These are phyloP conservation scores for Thereva unica DNA, from an alignment of 2,888 invertebrate species.

Conservation along the genomic window DNA sequence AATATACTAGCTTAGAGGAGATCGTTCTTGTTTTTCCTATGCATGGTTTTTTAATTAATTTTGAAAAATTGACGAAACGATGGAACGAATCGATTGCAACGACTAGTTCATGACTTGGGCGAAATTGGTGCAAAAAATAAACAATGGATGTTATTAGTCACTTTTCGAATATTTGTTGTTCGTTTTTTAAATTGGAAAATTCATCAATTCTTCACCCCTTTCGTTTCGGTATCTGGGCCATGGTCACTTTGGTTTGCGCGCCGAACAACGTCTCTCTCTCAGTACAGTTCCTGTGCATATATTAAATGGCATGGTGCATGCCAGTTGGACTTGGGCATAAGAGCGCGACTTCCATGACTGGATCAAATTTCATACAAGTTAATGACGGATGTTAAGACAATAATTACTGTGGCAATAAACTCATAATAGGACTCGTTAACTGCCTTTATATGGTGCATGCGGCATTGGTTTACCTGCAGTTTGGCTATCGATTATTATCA, in stretches of 20 bases:
- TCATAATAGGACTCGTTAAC: slow-evolving; percentile 14
- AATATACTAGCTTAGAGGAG: slow-evolving; percentile 10
- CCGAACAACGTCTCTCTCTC: too few relatives aligned
- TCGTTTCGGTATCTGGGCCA: too few relatives aligned
- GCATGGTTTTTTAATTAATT: slow-evolving; percentile 3
- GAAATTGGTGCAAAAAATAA: not conserved
- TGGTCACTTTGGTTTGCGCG: too few relatives aligned
- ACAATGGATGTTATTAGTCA: slow-evolving; percentile 10
- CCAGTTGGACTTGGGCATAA: not conserved
- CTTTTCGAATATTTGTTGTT: not conserved
- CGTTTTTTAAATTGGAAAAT: not conserved
- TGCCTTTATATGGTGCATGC: slow-evolving; percentile 6
- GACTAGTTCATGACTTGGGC: not conserved
- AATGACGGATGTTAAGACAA: slow-evolving; percentile 27
- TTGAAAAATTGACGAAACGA: not conserved
- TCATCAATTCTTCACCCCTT: too few relatives aligned
- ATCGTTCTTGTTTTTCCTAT: slow-evolving; percentile 13
- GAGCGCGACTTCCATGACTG: too few relatives aligned
- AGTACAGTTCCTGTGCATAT: not conserved
- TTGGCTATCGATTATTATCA: not conserved
- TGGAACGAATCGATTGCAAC: slow-evolving; percentile 8
- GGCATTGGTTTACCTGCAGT: not conserved
- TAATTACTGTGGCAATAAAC: slow-evolving; percentile 19
- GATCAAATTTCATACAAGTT: not conserved
- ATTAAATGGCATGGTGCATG: not conserved